Percentiles rank a stretch among this genome's conserved stretches.
phyloP scores from a whole-genome alignment of 2,113 vertebrate species.

The Leptobrachium leishanense region DNA sequence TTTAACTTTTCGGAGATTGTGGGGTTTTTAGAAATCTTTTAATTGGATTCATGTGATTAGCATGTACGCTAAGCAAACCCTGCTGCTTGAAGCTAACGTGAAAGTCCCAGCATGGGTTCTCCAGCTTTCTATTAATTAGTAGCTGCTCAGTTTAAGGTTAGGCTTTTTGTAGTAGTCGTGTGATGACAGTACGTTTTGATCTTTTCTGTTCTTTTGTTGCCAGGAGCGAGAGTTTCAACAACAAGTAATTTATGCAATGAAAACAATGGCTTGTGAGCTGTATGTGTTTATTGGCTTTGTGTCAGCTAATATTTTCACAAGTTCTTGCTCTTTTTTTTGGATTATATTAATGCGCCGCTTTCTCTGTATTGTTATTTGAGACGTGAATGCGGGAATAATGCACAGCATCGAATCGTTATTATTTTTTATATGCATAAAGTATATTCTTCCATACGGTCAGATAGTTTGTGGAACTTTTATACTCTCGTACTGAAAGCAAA shows the following conservation, averaged over 20 bases:
- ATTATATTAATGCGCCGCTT: background rate
- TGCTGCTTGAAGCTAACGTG: slow-evolving; percentile 43
- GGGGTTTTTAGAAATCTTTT: slow-evolving; percentile 29
- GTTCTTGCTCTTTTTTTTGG: background rate
- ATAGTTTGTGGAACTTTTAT: too few relatives aligned
- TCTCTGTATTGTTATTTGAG: too few relatives aligned
- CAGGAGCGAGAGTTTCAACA: slow-evolving; percentile 5
- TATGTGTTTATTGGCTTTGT: slow-evolving; percentile 8
- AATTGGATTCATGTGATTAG: slow-evolving; percentile 41
- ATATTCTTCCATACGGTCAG: too few relatives aligned
- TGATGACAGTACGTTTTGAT: slow-evolving; percentile 35
- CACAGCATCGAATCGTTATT: too few relatives aligned
- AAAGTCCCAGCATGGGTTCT: slow-evolving; percentile 41
- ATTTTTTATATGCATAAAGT: too few relatives aligned
- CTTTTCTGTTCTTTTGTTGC: slow-evolving; percentile 40
- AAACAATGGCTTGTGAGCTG: background rate
- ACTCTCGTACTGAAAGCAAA: too few relatives aligned
- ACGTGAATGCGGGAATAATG: too few relatives aligned
- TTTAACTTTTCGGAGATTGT: slow-evolving; percentile 1
- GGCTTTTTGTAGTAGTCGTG: slow-evolving; percentile 21
- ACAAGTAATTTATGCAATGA: background rate
- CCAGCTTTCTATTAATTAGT: slow-evolving; percentile 41
- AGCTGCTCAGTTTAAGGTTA: slow-evolving; percentile 40
- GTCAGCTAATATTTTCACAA: background rate
- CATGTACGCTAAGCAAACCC: slow-evolving; percentile 24